A percentile compares a stretch with the other conserved stretches of the same genome.
phyloP scores from a whole-genome alignment of 2,888 invertebrate species.

The Altica lythri region DNA sequence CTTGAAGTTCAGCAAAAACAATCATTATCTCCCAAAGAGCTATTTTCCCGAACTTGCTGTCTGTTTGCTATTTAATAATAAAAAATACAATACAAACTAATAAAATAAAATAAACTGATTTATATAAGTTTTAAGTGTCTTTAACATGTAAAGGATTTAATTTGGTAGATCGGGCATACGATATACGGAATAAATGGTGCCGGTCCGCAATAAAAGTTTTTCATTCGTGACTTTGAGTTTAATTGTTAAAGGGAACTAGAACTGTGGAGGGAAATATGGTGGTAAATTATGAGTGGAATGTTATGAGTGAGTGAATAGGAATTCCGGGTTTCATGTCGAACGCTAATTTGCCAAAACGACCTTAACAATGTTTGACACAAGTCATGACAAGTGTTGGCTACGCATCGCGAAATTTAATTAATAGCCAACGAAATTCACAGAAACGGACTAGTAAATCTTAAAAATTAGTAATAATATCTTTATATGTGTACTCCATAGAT shows the following conservation, averaged over 20 bases:
- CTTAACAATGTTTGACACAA: slow-evolving; percentile 52
- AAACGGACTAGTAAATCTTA: slow-evolving; percentile 6
- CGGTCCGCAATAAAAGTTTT: slow-evolving; percentile 24
- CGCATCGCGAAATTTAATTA: slow-evolving; percentile 51
- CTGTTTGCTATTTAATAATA: too few species aligned
- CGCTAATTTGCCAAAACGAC: slow-evolving; percentile 46
- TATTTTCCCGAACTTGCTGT: too few species aligned
- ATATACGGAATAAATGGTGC: slow-evolving; percentile 24
- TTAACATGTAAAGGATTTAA: slow-evolving; percentile 20
- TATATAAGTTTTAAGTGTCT: neutral
- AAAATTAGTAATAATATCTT: neutral
- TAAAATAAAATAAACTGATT: neutral
- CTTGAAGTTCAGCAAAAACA: too few species aligned
- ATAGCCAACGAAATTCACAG: slow-evolving; percentile 38
- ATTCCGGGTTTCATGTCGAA: slow-evolving; percentile 42
- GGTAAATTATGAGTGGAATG: slow-evolving; percentile 33
- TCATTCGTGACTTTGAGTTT: slow-evolving; percentile 27
- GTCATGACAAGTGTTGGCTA: slow-evolving; percentile 50
- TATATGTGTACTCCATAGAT: neutral
- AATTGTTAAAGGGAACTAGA: slow-evolving; percentile 26
- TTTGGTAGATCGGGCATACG: slow-evolving; percentile 14
- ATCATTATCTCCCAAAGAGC: too few species aligned
- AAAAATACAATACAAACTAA: too few species aligned
- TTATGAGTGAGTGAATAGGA: slow-evolving; percentile 32
- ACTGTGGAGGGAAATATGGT: slow-evolving; percentile 23